Conservation (phyloP, 1,140 invertebrate genomes). For the Drosophila suzukii region DNA sequence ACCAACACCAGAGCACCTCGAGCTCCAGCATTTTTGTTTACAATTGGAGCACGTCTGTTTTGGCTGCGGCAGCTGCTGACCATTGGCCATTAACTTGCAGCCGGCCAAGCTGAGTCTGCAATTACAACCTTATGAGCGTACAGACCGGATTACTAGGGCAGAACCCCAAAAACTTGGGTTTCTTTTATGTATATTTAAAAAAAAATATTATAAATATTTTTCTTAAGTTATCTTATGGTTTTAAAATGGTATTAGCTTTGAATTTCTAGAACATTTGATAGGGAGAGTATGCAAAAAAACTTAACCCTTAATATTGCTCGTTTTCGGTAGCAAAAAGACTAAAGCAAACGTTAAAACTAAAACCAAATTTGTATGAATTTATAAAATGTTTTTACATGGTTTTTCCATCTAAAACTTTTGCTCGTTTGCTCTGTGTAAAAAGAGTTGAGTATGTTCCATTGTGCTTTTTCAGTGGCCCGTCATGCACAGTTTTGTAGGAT, state of each 20-base stretch:
- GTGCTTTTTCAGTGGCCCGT: neutral
- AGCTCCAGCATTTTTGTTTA: conserved; percentile 65
- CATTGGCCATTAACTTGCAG: conserved; percentile 65
- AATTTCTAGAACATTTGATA: no score
- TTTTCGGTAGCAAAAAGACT: no score
- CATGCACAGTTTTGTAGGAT: neutral
- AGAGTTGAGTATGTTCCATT: neutral
- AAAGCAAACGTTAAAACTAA: no score
- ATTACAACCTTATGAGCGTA: conserved; percentile 39
- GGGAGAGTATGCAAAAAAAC: no score
- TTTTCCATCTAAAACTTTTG: no score
- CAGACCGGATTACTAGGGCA: neutral
- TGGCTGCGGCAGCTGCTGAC: conserved; percentile 69
- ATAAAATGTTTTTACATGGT: neutral
- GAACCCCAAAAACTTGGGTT: neutral
- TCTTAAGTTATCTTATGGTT: neutral
- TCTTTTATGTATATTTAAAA: neutral
- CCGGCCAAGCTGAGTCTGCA: conserved; percentile 45
- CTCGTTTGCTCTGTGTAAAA: neutral
- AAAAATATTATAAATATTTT: no score
- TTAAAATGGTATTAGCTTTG: neutral
- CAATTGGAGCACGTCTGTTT: conserved; percentile 80
- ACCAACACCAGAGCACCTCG: conserved; percentile 9
- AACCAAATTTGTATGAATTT: no score
- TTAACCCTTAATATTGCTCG: no score